phyloP scores from a whole-genome alignment of 1,140 invertebrate species.

The Halictus rubicundus region DNA sequence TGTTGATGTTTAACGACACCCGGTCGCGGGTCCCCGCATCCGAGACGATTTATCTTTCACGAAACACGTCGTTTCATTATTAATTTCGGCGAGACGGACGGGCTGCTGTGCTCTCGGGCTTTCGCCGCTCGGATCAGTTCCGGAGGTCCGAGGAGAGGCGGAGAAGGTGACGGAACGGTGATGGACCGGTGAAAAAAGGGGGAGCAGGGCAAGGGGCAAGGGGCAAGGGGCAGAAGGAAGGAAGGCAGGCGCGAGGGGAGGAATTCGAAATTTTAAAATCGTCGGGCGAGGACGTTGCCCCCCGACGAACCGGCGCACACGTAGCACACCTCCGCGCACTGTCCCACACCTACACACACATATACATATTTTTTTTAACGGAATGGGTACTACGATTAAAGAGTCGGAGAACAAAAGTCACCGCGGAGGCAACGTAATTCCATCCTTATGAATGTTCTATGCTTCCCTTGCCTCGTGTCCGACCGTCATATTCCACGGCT shows the following conservation, averaged over 20 bases:
- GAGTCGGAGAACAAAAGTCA: slow-evolving; percentile 42
- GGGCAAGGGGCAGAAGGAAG: background rate
- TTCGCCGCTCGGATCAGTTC: slow-evolving; percentile 23
- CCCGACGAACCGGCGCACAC: slow-evolving; percentile 1
- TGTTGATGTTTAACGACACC: background rate
- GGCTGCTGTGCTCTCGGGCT: background rate
- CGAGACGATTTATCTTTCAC: background rate
- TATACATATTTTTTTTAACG: slow-evolving; percentile 41
- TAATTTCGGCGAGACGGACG: slow-evolving; percentile 47
- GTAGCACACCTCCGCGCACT: too few relatives aligned
- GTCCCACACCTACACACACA: too few relatives aligned
- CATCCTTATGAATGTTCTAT: slow-evolving; percentile 51
- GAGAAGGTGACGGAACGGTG: too few relatives aligned
- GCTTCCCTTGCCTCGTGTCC: slow-evolving; percentile 32
- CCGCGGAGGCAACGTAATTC: slow-evolving; percentile 44
- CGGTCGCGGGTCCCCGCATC: background rate
- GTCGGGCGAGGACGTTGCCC: slow-evolving; percentile 57
- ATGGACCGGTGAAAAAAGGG: background rate
- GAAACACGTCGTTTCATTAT: slow-evolving; percentile 46
- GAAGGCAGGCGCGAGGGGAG: slow-evolving; percentile 11
- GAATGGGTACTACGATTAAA: slow-evolving; percentile 46
- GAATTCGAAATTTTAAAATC: slow-evolving; percentile 57
- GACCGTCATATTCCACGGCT: slow-evolving; percentile 14
- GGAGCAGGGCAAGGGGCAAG: background rate
- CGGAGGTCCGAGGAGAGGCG: too few relatives aligned